phyloP scores from a whole-genome alignment of 2,797 vertebrate species.

The Cossypha caffra region DNA sequence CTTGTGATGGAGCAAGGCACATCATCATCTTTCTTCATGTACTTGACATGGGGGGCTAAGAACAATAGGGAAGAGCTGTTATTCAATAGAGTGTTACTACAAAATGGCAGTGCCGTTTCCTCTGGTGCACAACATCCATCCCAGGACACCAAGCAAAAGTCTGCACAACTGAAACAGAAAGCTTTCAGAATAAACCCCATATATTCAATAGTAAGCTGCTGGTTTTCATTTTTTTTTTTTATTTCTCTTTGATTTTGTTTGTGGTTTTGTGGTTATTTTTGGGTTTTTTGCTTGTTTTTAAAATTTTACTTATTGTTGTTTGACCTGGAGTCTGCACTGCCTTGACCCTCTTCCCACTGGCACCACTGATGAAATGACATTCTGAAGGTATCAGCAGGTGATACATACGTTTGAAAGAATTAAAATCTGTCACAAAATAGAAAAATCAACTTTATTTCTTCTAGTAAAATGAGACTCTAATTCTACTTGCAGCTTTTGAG shows the following conservation, averaged over 20 bases:
- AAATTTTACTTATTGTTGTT: not conserved
- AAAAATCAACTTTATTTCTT: not conserved
- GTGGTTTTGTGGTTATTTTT: not conserved
- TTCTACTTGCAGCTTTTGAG: not conserved
- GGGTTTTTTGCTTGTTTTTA: not conserved
- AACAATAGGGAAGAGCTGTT: not conserved
- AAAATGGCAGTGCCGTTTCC: not conserved
- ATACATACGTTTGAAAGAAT: not conserved
- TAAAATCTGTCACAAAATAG: not conserved
- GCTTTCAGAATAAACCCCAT: not conserved
- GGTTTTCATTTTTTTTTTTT: not conserved
- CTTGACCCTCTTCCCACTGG: not conserved
- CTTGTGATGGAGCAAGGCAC: slow-evolving; percentile 95
- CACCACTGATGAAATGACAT: not conserved
- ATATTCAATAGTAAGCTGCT: not conserved
- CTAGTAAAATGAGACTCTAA: not conserved
- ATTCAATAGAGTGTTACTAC: not conserved
- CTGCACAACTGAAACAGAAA: not conserved
- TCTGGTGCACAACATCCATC: not conserved
- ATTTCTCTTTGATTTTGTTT: not conserved
- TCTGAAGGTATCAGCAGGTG: not conserved
- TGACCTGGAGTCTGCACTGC: not conserved
- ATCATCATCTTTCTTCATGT: slow-evolving; percentile 87
- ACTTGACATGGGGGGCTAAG: slow-evolving; percentile 91
- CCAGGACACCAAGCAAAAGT: not conserved